Conservation (phyloP, 1,140 invertebrate genomes). For the Ruditapes philippinarum region DNA sequence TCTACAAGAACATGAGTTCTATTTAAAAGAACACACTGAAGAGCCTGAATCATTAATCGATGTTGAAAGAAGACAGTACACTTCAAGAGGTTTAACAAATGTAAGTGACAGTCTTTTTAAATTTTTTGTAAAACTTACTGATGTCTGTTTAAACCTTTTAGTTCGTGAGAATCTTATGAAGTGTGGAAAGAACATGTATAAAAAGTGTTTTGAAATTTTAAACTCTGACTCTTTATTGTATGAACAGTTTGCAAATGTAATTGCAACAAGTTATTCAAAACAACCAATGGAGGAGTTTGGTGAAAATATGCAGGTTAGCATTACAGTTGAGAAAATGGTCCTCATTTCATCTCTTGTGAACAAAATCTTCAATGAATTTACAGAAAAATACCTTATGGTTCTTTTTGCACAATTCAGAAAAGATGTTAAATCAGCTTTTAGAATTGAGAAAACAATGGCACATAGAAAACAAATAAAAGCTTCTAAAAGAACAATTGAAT, state of each 20-base stretch:
- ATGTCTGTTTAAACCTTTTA: background rate
- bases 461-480: constrained; percentile 38
- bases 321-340: background rate
- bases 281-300: background rate
- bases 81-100: background rate
- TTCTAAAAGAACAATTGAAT: background rate
- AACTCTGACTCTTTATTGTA: background rate
- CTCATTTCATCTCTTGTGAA: background rate
- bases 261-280: background rate
- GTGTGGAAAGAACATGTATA: background rate
- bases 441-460: constrained; percentile 31
- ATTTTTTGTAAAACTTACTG: background rate
- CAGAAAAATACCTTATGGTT: background rate
- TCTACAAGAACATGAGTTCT: background rate
- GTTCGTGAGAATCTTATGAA: background rate
- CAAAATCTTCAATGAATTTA: background rate
- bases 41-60: background rate
- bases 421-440: constrained; percentile 8
- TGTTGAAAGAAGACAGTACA: background rate
- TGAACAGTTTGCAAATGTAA: background rate
- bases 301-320: background rate
- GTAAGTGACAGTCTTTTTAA: background rate
- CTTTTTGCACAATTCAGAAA: constrained; percentile 24
- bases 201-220: background rate
- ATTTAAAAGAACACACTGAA: background rate